Percentiles rank a stretch among this genome's conserved stretches.
These are phyloP conservation scores for Callocephalon fimbriatum DNA, from an alignment of 2,113 vertebrate species.

Conservation along the genomic window DNA sequence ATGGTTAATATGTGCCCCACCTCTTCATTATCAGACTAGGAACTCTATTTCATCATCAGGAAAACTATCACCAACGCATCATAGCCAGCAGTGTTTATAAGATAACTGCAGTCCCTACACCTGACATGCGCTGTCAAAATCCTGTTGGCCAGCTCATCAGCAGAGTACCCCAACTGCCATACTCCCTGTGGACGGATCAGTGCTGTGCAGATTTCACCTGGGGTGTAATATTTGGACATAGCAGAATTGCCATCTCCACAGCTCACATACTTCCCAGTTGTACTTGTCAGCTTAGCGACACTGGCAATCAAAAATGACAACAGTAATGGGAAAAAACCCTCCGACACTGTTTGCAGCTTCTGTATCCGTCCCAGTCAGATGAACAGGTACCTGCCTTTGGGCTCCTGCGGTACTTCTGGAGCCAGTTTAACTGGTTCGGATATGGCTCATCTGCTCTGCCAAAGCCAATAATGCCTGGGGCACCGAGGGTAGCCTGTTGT, in stretches of 20 bases:
- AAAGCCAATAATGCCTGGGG: slow-evolving; percentile 34
- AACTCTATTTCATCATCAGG: slow-evolving; percentile 28
- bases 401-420: not conserved
- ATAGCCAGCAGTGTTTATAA: not conserved
- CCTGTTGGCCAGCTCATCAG: not conserved
- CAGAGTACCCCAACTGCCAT: not conserved
- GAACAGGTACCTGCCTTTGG: slow-evolving; percentile 45
- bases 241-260: not conserved
- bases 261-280: not conserved
- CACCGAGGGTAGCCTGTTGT: slow-evolving; percentile 39
- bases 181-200: not conserved
- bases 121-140: not conserved
- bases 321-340: slow-evolving; percentile 1
- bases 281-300: not conserved
- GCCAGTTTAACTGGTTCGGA: slow-evolving; percentile 59
- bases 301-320: not conserved
- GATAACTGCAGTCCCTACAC: slow-evolving; percentile 1
- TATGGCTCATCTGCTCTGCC: slow-evolving; percentile 33
- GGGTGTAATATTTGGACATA: not conserved
- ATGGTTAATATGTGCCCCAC: not conserved
- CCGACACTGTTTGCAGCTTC: not conserved
- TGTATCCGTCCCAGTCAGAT: not conserved
- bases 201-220: not conserved
- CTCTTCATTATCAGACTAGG: slow-evolving; percentile 33
- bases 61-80: not conserved